Conservation (phyloP, 2,888 invertebrate genomes). For the Nymphalis urticae region DNA sequence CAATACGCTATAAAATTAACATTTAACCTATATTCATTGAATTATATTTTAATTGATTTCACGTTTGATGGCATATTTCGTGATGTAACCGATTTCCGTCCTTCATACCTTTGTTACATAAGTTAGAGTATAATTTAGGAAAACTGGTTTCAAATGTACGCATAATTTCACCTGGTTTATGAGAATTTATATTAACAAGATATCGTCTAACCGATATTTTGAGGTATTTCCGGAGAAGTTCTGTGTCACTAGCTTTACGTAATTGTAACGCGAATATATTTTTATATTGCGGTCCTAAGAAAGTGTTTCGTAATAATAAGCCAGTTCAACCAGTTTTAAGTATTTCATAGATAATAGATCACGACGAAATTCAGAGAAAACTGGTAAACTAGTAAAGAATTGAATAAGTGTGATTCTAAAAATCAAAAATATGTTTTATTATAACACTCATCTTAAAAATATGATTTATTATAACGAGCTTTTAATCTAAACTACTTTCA, state of each 20-base stretch:
- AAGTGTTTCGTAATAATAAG: constrained; percentile 23
- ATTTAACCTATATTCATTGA: constrained; percentile 43
- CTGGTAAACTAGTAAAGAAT: too few relatives aligned
- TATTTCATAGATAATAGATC: constrained; percentile 15
- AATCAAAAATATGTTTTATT: too few relatives aligned
- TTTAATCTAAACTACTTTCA: too few relatives aligned
- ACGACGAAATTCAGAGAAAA: neutral
- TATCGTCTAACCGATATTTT: constrained; percentile 46
- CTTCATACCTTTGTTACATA: constrained; percentile 50
- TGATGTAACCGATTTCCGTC: constrained; percentile 45
- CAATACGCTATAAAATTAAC: constrained; percentile 43
- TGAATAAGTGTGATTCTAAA: too few relatives aligned
- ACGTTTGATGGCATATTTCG: constrained; percentile 26
- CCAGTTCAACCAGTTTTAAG: constrained; percentile 25
- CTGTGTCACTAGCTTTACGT: constrained; percentile 44
- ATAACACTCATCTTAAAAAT: too few relatives aligned
- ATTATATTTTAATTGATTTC: constrained; percentile 33
- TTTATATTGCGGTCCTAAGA: constrained; percentile 24
- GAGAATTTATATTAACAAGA: constrained; percentile 51
- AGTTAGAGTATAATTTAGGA: constrained; percentile 46
- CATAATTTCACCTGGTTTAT: constrained; percentile 54
- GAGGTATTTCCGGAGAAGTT: constrained; percentile 41
- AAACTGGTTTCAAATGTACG: constrained; percentile 48
- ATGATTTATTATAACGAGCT: too few relatives aligned
- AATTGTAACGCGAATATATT: constrained; percentile 34